Evolutionary conservation across 2,113 vertebrate genomes (phyloP).

Genomic region (Odontophorus gujanensis): DNA sequence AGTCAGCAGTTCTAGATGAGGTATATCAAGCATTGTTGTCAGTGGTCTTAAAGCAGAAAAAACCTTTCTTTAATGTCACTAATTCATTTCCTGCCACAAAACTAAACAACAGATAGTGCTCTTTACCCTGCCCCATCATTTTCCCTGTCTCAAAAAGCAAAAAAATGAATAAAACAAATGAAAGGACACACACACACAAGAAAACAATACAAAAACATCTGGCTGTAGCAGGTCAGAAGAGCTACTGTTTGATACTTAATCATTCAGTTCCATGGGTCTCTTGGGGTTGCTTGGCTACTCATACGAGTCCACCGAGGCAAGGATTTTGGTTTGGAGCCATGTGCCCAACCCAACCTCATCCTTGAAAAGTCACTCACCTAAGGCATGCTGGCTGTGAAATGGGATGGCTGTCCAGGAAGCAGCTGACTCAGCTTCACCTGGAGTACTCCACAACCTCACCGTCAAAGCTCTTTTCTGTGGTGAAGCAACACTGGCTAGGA

Average conservation of each 20-base stretch:
- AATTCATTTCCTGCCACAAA: neutral
- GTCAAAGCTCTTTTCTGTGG: neutral
- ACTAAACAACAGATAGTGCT: neutral
- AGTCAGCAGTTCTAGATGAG: neutral
- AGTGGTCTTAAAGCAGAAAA: neutral
- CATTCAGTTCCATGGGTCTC: neutral
- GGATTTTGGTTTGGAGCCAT: neutral
- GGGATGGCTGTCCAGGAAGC: neutral
- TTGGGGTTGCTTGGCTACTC: neutral
- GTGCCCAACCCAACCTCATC: neutral
- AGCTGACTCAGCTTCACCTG: neutral
- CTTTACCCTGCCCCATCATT: neutral
- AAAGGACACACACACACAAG: neutral
- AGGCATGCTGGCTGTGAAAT: neutral
- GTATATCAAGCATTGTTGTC: neutral
- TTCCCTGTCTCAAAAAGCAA: neutral
- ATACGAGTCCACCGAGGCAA: fast-evolving
- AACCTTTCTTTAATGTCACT: neutral
- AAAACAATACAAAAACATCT: neutral
- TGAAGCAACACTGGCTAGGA: neutral
- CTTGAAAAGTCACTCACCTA: neutral
- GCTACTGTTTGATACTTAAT: neutral
- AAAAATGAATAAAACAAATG: neutral
- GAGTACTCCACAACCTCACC: no score
- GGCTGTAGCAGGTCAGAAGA: neutral